Percentiles rank a stretch among this genome's conserved stretches.
Conservation (phyloP, 2,888 invertebrate genomes). For the Caenorhabditis sp. region DNA sequence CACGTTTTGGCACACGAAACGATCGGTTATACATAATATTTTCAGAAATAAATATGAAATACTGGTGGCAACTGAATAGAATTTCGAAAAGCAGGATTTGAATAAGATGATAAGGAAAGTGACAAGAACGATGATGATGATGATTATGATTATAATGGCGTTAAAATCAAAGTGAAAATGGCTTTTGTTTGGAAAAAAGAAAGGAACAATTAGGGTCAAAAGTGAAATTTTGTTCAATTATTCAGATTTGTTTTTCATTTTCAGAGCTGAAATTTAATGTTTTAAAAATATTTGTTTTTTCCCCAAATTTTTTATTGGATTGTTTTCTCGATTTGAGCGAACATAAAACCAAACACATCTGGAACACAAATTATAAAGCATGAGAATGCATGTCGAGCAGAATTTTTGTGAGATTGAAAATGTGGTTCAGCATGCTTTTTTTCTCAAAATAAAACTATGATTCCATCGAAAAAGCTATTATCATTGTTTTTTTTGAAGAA, state of each 20-base stretch:
- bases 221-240: neutral
- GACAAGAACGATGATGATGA: conserved; percentile 2
- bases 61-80: too few species aligned
- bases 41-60: conserved; percentile 3
- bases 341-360: too few species aligned
- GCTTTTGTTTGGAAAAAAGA: neutral
- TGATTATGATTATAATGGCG: conserved; percentile 1
- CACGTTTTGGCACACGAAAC: conserved; percentile 39
- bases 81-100: neutral
- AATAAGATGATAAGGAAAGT: neutral
- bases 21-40: conserved; percentile 40
- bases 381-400: too few species aligned
- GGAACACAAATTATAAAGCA: too few species aligned
- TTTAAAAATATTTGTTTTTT: too few species aligned
- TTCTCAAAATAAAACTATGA: too few species aligned
- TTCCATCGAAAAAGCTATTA: too few species aligned
- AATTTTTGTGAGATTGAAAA: too few species aligned
- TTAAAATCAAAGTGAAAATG: conserved; percentile 4
- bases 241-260: neutral
- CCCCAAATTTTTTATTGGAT: too few species aligned
- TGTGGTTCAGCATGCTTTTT: too few species aligned
- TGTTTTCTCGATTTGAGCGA: too few species aligned
- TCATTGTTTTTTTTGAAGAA: too few species aligned
- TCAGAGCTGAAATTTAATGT: neutral
- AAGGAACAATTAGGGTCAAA: conserved; percentile 2